A percentile compares a stretch with the other conserved stretches of the same genome.
Evolutionary conservation across 2,113 vertebrate genomes (phyloP).

Genomic region (Centrocercus urophasianus): DNA sequence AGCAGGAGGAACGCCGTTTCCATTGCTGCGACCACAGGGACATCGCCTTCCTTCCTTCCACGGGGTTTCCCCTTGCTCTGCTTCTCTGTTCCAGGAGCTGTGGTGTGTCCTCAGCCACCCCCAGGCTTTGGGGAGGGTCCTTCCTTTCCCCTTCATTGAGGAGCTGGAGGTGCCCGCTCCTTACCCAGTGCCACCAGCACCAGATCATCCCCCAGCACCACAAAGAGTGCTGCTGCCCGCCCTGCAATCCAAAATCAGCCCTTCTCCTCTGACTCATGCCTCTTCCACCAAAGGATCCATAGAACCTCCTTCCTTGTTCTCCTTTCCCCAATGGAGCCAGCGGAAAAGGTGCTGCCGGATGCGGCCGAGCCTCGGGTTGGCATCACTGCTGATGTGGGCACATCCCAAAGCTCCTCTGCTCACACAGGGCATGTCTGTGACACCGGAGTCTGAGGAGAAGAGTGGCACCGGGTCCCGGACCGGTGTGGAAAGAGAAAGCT

Average conservation of each 20-base stretch:
- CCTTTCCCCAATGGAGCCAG: neutral
- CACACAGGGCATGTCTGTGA: accelerated
- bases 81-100: neutral
- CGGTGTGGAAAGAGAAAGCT: conserved; percentile 71
- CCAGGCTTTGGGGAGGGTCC: neutral
- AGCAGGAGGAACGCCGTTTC: neutral
- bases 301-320: neutral
- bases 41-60: neutral
- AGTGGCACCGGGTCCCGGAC: neutral
- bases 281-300: neutral
- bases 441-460: neutral
- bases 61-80: accelerated
- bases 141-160: neutral
- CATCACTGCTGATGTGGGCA: neutral
- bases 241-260: neutral
- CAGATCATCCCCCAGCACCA: neutral
- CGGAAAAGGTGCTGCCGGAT: neutral
- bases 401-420: neutral
- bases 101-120: neutral
- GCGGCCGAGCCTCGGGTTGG: neutral
- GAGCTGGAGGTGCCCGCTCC: neutral
- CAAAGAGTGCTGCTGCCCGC: accelerated
- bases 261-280: neutral
- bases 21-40: neutral
- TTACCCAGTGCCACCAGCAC: neutral